These are phyloP conservation scores for Leucophora obtusa DNA, from an alignment of 2,888 invertebrate genomes.

Conservation along the genomic window DNA sequence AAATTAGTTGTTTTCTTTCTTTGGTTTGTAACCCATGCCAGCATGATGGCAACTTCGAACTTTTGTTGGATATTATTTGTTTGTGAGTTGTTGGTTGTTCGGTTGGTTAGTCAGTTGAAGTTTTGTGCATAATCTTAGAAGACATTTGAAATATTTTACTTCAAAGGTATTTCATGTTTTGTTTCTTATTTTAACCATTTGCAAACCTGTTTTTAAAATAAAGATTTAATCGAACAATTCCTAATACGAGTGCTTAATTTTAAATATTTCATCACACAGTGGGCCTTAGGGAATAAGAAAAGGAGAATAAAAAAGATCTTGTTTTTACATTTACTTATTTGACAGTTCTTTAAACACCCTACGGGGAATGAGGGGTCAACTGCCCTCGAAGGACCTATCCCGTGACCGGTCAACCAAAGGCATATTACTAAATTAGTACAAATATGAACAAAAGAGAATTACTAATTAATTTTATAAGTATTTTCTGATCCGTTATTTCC, in stretches of 20 bases:
- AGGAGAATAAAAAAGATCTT: not conserved
- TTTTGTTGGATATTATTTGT: not conserved
- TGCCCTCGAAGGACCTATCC: too few relatives aligned
- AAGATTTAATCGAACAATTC: slow-evolving; percentile 37
- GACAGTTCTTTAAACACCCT: too few relatives aligned
- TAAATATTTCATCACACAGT: slow-evolving; percentile 27
- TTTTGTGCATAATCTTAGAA: slow-evolving; percentile 22
- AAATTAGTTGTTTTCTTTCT: slow-evolving; percentile 35
- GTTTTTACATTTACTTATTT: too few relatives aligned
- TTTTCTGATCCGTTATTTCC: too few relatives aligned
- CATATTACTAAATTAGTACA: too few relatives aligned
- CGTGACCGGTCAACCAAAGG: too few relatives aligned
- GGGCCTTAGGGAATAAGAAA: not conserved
- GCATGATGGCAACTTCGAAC: slow-evolving; percentile 24
- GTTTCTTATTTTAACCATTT: slow-evolving; percentile 23
- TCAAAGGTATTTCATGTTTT: slow-evolving; percentile 36
- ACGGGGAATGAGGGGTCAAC: too few relatives aligned
- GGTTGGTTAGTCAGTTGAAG: not conserved
- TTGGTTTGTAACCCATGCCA: slow-evolving; percentile 35
- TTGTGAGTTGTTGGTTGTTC: slow-evolving; percentile 7
- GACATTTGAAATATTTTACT: slow-evolving; percentile 45
- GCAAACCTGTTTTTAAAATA: slow-evolving; percentile 41
- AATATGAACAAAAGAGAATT: too few relatives aligned
- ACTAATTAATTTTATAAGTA: too few relatives aligned
- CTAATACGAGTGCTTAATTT: slow-evolving; percentile 30